Evolutionary conservation across 2,888 invertebrate species (phyloP).

Genomic region (Hypolimnas misippus): DNA sequence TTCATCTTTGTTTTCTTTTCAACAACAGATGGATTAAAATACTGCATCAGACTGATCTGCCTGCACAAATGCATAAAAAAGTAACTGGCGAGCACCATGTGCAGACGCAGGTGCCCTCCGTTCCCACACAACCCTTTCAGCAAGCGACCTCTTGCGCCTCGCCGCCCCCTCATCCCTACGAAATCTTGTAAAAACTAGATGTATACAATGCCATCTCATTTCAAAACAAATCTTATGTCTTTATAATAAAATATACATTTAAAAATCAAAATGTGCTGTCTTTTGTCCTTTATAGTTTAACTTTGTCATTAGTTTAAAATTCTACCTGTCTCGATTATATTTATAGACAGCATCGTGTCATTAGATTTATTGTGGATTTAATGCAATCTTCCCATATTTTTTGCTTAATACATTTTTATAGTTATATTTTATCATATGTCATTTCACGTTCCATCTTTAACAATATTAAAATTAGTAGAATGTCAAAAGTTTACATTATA

Average conservation of each 20-base stretch:
- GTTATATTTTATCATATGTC: not conserved
- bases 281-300: slow-evolving; percentile 49
- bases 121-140: slow-evolving; percentile 85
- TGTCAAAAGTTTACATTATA: not conserved
- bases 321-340: slow-evolving; percentile 81
- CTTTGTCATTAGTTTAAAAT: slow-evolving; percentile 72
- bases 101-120: slow-evolving; percentile 83
- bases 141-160: slow-evolving; percentile 64
- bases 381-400: slow-evolving; percentile 77
- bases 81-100: slow-evolving; percentile 76
- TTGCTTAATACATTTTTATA: slow-evolving; percentile 49
- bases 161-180: slow-evolving; percentile 58
- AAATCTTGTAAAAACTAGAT: slow-evolving; percentile 64
- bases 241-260: slow-evolving; percentile 38
- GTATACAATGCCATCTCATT: slow-evolving; percentile 43
- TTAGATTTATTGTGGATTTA: slow-evolving; percentile 84
- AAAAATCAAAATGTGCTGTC: slow-evolving; percentile 18
- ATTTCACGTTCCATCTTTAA: not conserved
- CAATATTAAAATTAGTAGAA: not conserved
- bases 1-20: slow-evolving; percentile 40
- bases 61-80: slow-evolving; percentile 80
- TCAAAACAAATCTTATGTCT: slow-evolving; percentile 46
- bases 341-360: slow-evolving; percentile 82
- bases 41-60: slow-evolving; percentile 78
- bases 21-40: slow-evolving; percentile 66